Base-by-base conservation (phyloP, 2,113 vertebrate species). In the Cygnus buccinator region DNA sequence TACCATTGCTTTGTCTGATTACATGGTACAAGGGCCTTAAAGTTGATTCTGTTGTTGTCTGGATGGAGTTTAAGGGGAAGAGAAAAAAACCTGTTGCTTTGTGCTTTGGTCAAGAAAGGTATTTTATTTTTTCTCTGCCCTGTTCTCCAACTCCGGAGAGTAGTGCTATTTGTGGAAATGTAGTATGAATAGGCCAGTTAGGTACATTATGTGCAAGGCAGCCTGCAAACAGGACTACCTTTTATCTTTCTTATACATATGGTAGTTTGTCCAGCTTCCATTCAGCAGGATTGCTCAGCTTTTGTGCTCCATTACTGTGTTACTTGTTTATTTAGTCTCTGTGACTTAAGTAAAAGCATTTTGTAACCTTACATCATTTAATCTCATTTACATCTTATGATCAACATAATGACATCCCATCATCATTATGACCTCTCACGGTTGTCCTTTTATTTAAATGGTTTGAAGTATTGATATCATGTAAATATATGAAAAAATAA, bases 111-210 rank as follows among this genome's bases (percentile, higher is more conserved):
- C 41, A 71, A 70, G 41, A 57, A 44, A 74, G 16, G 10, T 52
- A 70, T 81, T 65, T 11, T 5, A 5, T 8, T 74, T 48, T 83
- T 70, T 35, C 62, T 46, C 25, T 2, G 1, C 17, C 22, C 6
- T 2, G 5, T 10, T 52, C 48, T 29, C 28, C 22, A 44, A 39
- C 9, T 11, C 15, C 28, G n/a, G 28, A 1, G 1, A 61, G 5
- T 46, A 25, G 22, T 31, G 17, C 11, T 12, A 5, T 71, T 78
- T 37, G 46, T 76, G 77, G 58, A 57, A 57, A 84, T 33, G 46
- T 46, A 44, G 26, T 17, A 70, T 0, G 5, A 78, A 67, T 23
- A 43, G 44, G n/a, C 22, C n/a, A n/a, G 8, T 14, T 43, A 35
- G 25, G 13, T 10, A 50, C 11, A 43, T 12, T 35, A 25, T 1